phyloP scores from a whole-genome alignment of 2,888 invertebrate species.

The Rotaria macrura region DNA sequence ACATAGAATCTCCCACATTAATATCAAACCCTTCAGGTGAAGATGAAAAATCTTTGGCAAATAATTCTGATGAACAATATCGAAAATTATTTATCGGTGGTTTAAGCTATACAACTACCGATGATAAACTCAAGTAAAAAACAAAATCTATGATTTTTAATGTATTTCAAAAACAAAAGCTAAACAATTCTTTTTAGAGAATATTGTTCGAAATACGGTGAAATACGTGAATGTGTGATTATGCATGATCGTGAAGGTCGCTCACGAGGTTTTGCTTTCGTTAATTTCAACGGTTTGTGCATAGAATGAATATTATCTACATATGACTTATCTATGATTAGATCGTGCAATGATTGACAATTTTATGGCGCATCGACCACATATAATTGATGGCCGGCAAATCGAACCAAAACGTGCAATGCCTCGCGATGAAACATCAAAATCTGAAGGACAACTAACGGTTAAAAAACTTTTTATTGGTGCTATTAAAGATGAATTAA shows the following conservation, averaged over 20 bases:
- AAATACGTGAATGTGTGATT: constrained; percentile 31
- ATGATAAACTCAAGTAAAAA: background rate
- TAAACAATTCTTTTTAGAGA: background rate
- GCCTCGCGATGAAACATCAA: constrained; percentile 66
- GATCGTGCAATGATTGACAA: constrained; percentile 86
- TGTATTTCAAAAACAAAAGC: no score
- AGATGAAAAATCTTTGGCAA: background rate
- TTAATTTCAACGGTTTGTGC: constrained; percentile 65
- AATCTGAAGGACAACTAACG: constrained; percentile 74
- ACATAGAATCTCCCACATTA: background rate
- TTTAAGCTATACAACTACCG: background rate
- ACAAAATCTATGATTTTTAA: no score
- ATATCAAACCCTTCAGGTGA: background rate
- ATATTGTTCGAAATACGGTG: background rate
- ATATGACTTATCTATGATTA: no score
- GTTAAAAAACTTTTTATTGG: constrained; percentile 90
- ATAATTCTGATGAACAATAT: background rate
- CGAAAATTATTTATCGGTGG: constrained; percentile 21
- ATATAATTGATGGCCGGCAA: constrained; percentile 79
- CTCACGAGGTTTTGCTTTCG: constrained; percentile 92
- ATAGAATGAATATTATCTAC: no score
- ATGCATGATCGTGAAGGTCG: constrained; percentile 45
- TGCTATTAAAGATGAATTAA: constrained; percentile 79
- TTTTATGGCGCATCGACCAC: constrained; percentile 70
- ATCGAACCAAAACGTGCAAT: constrained; percentile 95